Evolutionary conservation across 2,113 vertebrate species (phyloP).

Genomic region (Gnathonemus longibarbis): DNA sequence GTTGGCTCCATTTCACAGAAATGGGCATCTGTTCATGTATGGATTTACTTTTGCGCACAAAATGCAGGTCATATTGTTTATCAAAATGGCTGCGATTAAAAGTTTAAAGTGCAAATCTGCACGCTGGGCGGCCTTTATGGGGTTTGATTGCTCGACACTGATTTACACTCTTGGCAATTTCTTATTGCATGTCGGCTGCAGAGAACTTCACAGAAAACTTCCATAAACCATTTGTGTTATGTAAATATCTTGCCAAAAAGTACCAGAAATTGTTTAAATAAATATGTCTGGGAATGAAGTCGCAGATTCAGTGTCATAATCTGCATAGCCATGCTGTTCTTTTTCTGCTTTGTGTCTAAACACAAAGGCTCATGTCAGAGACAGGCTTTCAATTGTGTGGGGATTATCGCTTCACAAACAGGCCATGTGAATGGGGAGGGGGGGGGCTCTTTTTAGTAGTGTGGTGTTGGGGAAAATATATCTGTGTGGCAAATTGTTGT

Average conservation of each 20-base stretch:
- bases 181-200: background rate
- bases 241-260: background rate
- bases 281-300: slow-evolving; percentile 29
- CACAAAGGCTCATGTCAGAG: slow-evolving; percentile 38
- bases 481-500: background rate
- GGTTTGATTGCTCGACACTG: background rate
- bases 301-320: slow-evolving; percentile 49
- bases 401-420: slow-evolving; percentile 45
- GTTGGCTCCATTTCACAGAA: background rate
- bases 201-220: background rate
- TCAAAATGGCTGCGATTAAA: background rate
- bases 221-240: background rate
- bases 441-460: slow-evolving; percentile 23
- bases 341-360: slow-evolving; percentile 53
- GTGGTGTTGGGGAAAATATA: background rate
- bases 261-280: background rate
- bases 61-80: background rate
- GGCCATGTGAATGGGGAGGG: slow-evolving; percentile 19
- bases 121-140: background rate
- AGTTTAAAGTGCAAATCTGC: background rate
- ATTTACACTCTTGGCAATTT: background rate
- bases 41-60: background rate
- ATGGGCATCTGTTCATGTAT: background rate
- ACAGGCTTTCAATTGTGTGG: slow-evolving; percentile 43
- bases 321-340: slow-evolving; percentile 46